These are phyloP conservation scores for Nomada flava DNA, from an alignment of 2,888 invertebrate genomes.

Conservation along the genomic window DNA sequence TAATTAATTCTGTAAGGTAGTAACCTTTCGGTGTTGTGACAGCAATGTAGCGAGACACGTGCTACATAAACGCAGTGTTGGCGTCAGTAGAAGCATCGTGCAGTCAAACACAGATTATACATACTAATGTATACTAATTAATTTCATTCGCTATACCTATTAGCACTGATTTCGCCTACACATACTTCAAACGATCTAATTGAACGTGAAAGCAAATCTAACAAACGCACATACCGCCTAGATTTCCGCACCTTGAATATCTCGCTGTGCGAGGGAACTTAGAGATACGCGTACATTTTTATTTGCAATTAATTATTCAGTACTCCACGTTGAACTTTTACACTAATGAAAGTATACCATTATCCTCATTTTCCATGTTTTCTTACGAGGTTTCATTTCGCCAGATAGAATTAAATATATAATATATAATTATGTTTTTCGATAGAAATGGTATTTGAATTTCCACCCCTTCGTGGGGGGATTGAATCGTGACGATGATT, in stretches of 20 bases:
- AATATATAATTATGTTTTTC: neutral
- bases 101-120: conserved; percentile 5
- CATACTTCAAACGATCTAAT: conserved; percentile 27
- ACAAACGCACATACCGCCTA: neutral
- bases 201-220: conserved; percentile 12
- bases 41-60: neutral
- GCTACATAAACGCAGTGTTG: neutral
- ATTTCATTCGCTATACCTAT: conserved; percentile 28
- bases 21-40: too few species aligned
- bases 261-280: too few species aligned
- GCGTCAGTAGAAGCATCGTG: too few species aligned
- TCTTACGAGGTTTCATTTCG: too few species aligned
- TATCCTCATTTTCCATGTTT: neutral
- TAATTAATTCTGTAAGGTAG: too few species aligned
- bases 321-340: too few species aligned
- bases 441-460: neutral
- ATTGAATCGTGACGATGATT: neutral
- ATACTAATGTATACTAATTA: conserved; percentile 29
- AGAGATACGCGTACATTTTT: too few species aligned
- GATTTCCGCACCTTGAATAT: too few species aligned
- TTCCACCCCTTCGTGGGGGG: neutral
- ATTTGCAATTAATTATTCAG: too few species aligned
- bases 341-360: too few species aligned
- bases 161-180: neutral
- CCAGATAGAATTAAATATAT: too few species aligned